Percentiles rank a stretch among this genome's conserved stretches.
phyloP scores from a whole-genome alignment of 1,140 invertebrate genomes.

The Drosophila erecta region DNA sequence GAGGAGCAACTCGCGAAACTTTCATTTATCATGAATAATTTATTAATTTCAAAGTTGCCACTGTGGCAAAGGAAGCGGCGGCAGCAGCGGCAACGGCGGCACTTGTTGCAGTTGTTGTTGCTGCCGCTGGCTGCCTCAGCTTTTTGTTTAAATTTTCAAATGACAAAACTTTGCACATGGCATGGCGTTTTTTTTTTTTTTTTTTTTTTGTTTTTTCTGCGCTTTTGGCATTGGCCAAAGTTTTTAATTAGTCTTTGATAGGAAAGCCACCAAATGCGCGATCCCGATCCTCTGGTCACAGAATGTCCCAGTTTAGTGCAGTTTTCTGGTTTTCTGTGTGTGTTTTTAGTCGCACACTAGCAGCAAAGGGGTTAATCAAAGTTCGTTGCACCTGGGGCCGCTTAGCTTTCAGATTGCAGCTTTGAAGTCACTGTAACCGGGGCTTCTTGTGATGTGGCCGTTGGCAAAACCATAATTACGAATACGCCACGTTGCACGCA shows the following conservation, averaged over 20 bases:
- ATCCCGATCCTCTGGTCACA: conserved; percentile 11
- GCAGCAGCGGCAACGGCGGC: conserved; percentile 25
- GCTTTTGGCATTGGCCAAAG: conserved; percentile 72
- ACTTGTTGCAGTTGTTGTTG: conserved; percentile 53
- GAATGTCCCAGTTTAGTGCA: conserved; percentile 40
- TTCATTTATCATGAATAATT: conserved; percentile 71
- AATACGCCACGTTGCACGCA: conserved; percentile 65
- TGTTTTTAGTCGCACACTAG: neutral
- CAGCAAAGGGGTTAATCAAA: conserved; percentile 61
- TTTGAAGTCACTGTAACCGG: conserved; percentile 14
- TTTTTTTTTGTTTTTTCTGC: conserved; percentile 3
- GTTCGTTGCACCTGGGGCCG: conserved; percentile 66
- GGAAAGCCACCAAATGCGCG: conserved; percentile 58
- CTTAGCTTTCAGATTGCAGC: conserved; percentile 33
- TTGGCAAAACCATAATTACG: conserved; percentile 53
- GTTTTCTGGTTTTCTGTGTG: conserved; percentile 8
- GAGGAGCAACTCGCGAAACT: conserved; percentile 40
- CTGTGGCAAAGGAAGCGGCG: conserved; percentile 29
- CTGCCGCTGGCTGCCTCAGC: conserved; percentile 54
- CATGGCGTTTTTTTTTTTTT: conserved; percentile 27
- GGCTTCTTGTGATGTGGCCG: conserved; percentile 40
- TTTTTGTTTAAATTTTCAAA: conserved; percentile 77
- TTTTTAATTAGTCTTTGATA: conserved; percentile 83
- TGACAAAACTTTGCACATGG: conserved; percentile 78
- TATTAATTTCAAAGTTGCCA: conserved; percentile 61